Evolutionary conservation across 2,797 vertebrate genomes (phyloP).

Genomic region (Anolis apletophallus): DNA sequence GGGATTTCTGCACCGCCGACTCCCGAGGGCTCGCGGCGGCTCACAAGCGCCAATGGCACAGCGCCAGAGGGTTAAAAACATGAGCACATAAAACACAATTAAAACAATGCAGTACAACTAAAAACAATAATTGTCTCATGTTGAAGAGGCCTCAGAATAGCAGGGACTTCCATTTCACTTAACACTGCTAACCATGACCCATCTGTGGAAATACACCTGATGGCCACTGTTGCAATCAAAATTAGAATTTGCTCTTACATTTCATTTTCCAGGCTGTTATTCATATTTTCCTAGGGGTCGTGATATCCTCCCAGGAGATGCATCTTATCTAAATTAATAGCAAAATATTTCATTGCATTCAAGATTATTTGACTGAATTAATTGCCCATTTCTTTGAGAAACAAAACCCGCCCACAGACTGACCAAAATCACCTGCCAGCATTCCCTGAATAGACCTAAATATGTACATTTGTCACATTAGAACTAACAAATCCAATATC

Average conservation of each 20-base stretch:
- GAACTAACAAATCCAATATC: background rate
- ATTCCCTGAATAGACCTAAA: slow-evolving; percentile 29
- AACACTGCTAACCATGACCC: slow-evolving; percentile 12
- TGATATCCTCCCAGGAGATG: slow-evolving; percentile 28
- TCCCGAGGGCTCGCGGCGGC: no score
- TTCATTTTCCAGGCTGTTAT: slow-evolving; percentile 31
- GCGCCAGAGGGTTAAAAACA: no score
- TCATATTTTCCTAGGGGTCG: background rate
- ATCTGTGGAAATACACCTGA: background rate
- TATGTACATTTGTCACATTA: background rate
- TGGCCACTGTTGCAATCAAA: background rate
- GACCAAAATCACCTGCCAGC: slow-evolving; percentile 35
- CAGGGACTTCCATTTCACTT: background rate
- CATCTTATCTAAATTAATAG: slow-evolving; percentile 18
- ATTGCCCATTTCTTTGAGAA: slow-evolving; percentile 24
- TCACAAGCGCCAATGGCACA: no score
- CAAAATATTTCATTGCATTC: slow-evolving; percentile 24
- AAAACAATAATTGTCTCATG: no score
- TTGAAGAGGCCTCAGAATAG: background rate
- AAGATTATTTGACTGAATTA: background rate
- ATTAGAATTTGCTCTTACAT: background rate
- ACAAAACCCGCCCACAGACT: slow-evolving; percentile 7
- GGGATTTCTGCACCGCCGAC: no score
- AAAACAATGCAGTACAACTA: no score
- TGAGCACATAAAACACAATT: no score